These are phyloP conservation scores for Rhabdomys pumilio DNA, from an alignment of 2,797 vertebrate genomes.

Conservation along the genomic window DNA sequence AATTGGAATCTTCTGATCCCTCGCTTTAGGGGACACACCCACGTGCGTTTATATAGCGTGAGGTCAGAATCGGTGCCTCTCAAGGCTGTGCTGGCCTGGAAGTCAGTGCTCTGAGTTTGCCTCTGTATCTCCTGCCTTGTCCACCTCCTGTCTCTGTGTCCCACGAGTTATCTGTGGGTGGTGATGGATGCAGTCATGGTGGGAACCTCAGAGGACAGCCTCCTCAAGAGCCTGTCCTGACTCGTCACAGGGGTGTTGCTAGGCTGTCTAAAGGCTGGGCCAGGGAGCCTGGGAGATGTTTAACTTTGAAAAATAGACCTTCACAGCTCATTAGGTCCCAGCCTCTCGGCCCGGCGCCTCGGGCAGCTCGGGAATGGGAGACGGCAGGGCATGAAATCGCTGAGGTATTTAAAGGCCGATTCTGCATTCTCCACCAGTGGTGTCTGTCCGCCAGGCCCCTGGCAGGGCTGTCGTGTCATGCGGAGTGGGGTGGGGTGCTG, in stretches of 20 bases:
- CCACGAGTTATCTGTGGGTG: accelerated
- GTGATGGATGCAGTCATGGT: accelerated
- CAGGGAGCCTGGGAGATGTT: slow-evolving; percentile 66
- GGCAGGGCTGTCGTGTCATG: background rate
- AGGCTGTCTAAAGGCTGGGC: slow-evolving; percentile 44
- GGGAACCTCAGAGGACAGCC: accelerated
- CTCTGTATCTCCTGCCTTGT: too few relatives aligned
- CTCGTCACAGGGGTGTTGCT: accelerated
- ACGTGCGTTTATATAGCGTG: background rate
- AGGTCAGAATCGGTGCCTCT: accelerated
- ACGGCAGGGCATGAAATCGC: background rate
- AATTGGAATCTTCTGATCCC: background rate
- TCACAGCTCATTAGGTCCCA: slow-evolving; percentile 80
- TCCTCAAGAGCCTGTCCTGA: background rate
- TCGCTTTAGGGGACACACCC: background rate
- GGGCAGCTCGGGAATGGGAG: slow-evolving; percentile 21
- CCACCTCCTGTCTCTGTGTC: accelerated
- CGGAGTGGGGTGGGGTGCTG: background rate
- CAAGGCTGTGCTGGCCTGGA: background rate
- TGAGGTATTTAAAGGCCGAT: slow-evolving; percentile 62
- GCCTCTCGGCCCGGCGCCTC: background rate
- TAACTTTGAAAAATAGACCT: slow-evolving; percentile 83
- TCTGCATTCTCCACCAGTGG: slow-evolving; percentile 57
- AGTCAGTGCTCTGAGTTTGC: background rate
- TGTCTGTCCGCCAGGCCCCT: background rate